Base-by-base conservation (phyloP, 1,140 invertebrate genomes). In the Oryzaephilus surinamensis region DNA sequence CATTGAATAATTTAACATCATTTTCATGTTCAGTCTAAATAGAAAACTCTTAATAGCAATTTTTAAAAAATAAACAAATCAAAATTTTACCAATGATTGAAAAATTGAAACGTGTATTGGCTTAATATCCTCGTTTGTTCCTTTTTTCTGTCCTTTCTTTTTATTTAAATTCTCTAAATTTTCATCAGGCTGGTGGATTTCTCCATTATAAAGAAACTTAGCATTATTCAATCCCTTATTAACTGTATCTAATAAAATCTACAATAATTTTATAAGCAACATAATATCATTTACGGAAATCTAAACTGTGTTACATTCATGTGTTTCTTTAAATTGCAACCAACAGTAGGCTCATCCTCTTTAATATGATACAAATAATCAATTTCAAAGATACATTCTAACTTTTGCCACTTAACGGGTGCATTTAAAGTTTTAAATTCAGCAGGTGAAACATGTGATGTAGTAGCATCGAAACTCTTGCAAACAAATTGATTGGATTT, bases 371-470 rank as follows among this genome's bases (percentile, higher is more conserved):
- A 58, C 20, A 48, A 28, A 35, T 53, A 69, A 55, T 84, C 74
- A 55, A 86, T 70, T 51, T 79, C 73, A 52, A 79, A 69, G 43
- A 73, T 65, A 46, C 78, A 76, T 49, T 82, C 72, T n/a, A 86
- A 54, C 50, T 75, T 69, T 46, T 77, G 69, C 81, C 82, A 86
- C 46, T 72, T 72, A 3, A 66, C 71, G 2, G 61, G 45, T 57
- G 74, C 77, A 0, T 68, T 55, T 46, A 73, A 58, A 58, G 81
- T 77, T 49, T 79, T 80, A 67, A 74, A 74, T 4, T 79, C 73
- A 15, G 69, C 70, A 43, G 70, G 67, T 51, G 71, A 74, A 6
- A 75, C 55, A 43, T 27, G 52, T 3, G 47, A 21, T 6, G 36
- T 49, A n/a, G 52, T 58, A 11, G 67, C 53, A 52, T 72, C 65